Evolutionary conservation across 2,888 invertebrate species (phyloP).

Genomic region (Rhagonycha lutea): DNA sequence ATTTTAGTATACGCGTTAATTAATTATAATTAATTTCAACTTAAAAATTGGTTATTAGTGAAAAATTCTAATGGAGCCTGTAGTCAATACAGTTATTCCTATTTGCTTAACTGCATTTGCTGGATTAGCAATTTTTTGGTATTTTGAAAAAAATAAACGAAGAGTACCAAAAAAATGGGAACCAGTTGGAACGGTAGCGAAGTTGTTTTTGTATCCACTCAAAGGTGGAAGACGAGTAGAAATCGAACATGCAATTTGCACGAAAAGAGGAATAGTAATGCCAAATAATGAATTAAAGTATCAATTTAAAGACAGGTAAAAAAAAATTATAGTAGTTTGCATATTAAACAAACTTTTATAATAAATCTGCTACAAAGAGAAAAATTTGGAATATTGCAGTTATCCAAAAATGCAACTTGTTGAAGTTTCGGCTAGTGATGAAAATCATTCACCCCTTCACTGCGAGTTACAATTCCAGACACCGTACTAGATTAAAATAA

Average conservation of each 20-base stretch:
- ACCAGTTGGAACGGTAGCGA: conserved; percentile 45
- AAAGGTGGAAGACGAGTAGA: conserved; percentile 51
- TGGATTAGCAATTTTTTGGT: not conserved
- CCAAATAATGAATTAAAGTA: conserved; percentile 26
- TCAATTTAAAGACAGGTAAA: conserved; percentile 1
- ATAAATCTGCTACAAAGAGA: not conserved
- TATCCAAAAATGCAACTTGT: conserved; percentile 57
- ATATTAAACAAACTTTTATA: too few relatives aligned
- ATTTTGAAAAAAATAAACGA: conserved; percentile 38
- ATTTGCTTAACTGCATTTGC: not conserved
- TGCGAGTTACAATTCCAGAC: conserved; percentile 51
- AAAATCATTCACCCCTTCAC: conserved; percentile 53
- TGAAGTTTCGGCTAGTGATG: conserved; percentile 52
- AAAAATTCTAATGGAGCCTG: too few relatives aligned
- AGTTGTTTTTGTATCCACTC: conserved; percentile 50
- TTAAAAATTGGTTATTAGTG: too few relatives aligned
- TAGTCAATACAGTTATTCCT: too few relatives aligned
- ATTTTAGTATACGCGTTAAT: too few relatives aligned
- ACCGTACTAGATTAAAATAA: not conserved
- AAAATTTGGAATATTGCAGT: conserved; percentile 49
- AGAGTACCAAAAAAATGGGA: conserved; percentile 45
- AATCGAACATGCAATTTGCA: conserved; percentile 45
- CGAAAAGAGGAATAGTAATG: conserved; percentile 44
- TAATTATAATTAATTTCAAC: too few relatives aligned
- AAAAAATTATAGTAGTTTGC: too few relatives aligned